Conservation (phyloP, 2,888 invertebrate species). For the Cyrtodaria siliqua region DNA sequence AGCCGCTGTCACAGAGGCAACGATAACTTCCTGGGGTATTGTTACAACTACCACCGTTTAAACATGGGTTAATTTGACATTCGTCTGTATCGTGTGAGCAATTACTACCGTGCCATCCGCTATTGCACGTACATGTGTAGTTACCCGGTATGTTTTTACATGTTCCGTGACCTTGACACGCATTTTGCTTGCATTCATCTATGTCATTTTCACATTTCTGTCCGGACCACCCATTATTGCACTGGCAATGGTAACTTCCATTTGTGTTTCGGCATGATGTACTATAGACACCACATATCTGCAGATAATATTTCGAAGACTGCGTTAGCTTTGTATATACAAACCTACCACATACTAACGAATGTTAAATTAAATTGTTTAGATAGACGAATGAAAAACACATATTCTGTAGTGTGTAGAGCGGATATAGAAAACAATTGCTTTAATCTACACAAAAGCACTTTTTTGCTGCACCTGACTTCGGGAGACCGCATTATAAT, state of each 20-base stretch:
- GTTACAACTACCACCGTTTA: constrained; percentile 32
- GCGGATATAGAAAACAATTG: no score
- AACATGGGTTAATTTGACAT: constrained; percentile 25
- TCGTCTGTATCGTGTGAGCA: constrained; percentile 31
- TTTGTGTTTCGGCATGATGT: constrained; percentile 6
- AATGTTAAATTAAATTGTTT: no score
- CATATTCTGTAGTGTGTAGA: no score
- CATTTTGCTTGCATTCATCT: constrained; percentile 4
- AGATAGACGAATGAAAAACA: no score
- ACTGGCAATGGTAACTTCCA: constrained; percentile 24
- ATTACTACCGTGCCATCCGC: constrained; percentile 25
- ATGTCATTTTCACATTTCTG: constrained; percentile 12
- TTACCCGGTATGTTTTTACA: neutral
- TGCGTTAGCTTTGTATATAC: no score
- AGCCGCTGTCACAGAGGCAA: constrained; percentile 27
- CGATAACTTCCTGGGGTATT: constrained; percentile 34
- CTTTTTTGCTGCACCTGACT: no score
- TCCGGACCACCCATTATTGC: constrained; percentile 39
- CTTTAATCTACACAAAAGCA: no score
- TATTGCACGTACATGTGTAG: constrained; percentile 23
- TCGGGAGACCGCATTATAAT: no score
- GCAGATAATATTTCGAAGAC: no score
- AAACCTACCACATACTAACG: no score
- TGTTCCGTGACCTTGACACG: neutral
- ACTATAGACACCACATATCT: no score